Evolutionary conservation across 1,140 invertebrate genomes (phyloP), one percentile per base, ranked within the genome.

Genomic region (Drosophila pseudoananassae): DNA sequence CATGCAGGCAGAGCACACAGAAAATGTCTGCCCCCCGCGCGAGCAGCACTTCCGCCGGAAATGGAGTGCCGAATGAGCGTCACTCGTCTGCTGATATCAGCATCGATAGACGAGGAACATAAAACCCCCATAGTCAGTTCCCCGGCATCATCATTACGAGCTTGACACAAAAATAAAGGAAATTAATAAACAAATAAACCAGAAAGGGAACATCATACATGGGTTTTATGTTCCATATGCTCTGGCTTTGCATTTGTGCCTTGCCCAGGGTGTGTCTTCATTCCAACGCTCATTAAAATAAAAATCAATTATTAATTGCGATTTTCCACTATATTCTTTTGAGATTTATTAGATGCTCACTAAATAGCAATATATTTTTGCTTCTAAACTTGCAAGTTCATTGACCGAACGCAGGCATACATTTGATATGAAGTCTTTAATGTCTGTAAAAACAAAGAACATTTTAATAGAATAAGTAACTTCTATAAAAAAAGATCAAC

Each of bases 121-220:
- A 43, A 84, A 70, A 66, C 71, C 79, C 66, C 66, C 76, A 78
- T 79, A 79, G 70, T 76, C 71, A 59, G 71, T 72, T 83, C 71
- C 69, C 52, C 72, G 83, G 56, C 78, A 87, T 87, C 66, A 73
- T 27, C 78, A 73, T 87, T 71, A 88, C 75, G 76, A 89, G 68
- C 66, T 76, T 73, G 68, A 70, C 78, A 83, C 49, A 78, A 72
- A 76, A 74, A 71, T 73, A 78, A 78, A 78, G 56, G 46, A 70
- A 77, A 68, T 84, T 64, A 80, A 85, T 51, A 74, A 58, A 47
- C 45, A 50, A 74, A 46, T 50, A 43, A 43, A 17, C 14, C 15
- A 17, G 40, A 36, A 4, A 4, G 14, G 25, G 6, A 7, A 40
- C 38, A 43, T 15, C 6, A 43, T 43, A 8, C 40, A 33, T 33